These are phyloP conservation scores for Scelioninae gen. 1 DNA, from an alignment of 2,888 invertebrate genomes.

Conservation along the genomic window DNA sequence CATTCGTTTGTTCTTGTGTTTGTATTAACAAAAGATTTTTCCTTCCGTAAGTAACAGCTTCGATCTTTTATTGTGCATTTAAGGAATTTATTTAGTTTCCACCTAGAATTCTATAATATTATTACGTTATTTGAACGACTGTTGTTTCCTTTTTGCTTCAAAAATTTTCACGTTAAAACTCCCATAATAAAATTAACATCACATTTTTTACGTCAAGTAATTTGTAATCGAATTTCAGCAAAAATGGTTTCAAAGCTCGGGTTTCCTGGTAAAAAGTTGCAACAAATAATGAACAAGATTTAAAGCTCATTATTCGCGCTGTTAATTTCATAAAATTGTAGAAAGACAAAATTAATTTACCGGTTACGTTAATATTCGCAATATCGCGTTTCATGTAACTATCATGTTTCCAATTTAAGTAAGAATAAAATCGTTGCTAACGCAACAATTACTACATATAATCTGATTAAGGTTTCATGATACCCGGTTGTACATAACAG, in stretches of 20 bases:
- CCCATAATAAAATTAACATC: background rate
- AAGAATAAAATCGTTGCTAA: background rate
- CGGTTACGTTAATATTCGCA: background rate
- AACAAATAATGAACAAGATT: no score
- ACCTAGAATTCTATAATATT: background rate
- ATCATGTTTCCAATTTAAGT: background rate
- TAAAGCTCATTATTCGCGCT: background rate
- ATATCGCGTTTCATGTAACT: background rate
- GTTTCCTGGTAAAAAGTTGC: no score
- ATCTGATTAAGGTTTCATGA: background rate
- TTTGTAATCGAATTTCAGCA: background rate
- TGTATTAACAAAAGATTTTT: no score
- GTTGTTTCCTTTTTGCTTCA: background rate
- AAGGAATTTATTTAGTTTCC: conserved; percentile 6
- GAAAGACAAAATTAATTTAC: background rate
- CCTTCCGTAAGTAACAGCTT: background rate
- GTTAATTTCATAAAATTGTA: background rate
- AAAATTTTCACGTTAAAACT: background rate
- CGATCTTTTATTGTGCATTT: background rate
- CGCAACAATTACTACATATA: background rate
- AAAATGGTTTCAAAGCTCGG: no score
- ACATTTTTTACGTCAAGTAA: background rate
- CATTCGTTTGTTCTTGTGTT: no score
- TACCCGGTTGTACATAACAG: no score
- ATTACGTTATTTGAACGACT: background rate